Conservation (phyloP, 2,888 invertebrate genomes). For the Tholera decimalis region DNA sequence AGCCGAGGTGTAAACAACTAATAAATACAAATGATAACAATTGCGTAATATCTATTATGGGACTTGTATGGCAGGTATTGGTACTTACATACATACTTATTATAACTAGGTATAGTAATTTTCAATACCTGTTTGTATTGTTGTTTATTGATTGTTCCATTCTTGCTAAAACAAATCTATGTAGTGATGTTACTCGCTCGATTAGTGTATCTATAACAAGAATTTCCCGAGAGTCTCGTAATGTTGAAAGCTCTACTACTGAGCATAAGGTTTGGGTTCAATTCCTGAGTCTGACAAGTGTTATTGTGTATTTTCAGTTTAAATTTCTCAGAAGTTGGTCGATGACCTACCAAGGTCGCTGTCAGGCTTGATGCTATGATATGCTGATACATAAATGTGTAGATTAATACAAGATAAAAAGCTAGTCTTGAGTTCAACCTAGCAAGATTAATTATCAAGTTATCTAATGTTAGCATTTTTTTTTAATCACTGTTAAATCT, state of each 20-base stretch:
- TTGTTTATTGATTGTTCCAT: slow-evolving; percentile 1
- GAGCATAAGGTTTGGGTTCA: neutral
- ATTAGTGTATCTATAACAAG: neutral
- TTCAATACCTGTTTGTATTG: neutral
- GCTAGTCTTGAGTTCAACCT: neutral
- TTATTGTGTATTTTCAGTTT: neutral
- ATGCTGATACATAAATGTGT: neutral
- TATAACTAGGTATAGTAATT: slow-evolving; percentile 12
- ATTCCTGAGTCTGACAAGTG: neutral
- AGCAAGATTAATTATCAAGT: too few species aligned
- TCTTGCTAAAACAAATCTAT: slow-evolving; percentile 10
- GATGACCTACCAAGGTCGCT: neutral
- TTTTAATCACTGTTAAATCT: too few species aligned
- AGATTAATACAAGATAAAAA: too few species aligned
- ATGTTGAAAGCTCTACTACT: neutral
- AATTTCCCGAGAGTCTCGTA: neutral
- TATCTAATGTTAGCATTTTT: too few species aligned
- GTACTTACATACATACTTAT: slow-evolving; percentile 14
- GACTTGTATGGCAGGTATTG: slow-evolving; percentile 30
- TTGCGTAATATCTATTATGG: slow-evolving; percentile 49
- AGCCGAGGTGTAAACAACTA: slow-evolving; percentile 41
- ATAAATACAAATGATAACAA: slow-evolving; percentile 26
- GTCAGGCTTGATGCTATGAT: neutral
- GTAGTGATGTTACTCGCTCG: neutral
- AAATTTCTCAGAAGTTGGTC: neutral